These are phyloP conservation scores for Temnothorax unifasciatus DNA, from an alignment of 2,888 invertebrate species.

Conservation along the genomic window DNA sequence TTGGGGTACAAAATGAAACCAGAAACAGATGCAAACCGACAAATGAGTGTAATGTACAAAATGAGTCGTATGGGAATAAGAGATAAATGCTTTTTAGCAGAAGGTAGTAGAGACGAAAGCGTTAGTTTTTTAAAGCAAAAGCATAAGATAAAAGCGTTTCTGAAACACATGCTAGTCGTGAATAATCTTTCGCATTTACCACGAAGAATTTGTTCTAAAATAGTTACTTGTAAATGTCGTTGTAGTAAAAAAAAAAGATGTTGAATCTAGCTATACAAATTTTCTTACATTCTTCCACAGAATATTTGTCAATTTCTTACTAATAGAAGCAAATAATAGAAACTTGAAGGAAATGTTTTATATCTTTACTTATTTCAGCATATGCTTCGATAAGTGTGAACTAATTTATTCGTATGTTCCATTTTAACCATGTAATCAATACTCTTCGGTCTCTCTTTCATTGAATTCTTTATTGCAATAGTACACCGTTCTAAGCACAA, in stretches of 20 bases:
- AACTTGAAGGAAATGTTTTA: neutral
- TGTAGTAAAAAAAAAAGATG: neutral
- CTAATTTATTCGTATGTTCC: neutral
- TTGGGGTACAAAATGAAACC: conserved; percentile 29
- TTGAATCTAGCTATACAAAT: too few species aligned
- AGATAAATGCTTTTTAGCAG: conserved; percentile 19
- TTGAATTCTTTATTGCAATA: neutral
- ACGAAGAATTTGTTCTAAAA: conserved; percentile 3
- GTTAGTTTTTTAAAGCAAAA: conserved; percentile 24
- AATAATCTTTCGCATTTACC: conserved; percentile 9
- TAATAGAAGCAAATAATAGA: neutral
- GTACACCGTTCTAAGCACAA: neutral
- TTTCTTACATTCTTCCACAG: neutral
- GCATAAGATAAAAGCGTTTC: neutral
- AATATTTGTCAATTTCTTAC: neutral
- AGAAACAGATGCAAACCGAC: conserved; percentile 34
- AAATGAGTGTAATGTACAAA: conserved; percentile 39
- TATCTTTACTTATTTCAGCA: neutral
- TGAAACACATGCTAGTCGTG: conserved; percentile 1
- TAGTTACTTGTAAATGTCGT: neutral
- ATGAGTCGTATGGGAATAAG: conserved; percentile 26
- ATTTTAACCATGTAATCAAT: neutral
- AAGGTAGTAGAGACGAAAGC: neutral
- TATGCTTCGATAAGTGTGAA: neutral
- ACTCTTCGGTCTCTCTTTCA: neutral